A percentile compares a stretch with the other conserved stretches of the same genome.
These are phyloP conservation scores for Chloebia gouldiae DNA, from an alignment of 2,113 vertebrate species.

Conservation along the genomic window DNA sequence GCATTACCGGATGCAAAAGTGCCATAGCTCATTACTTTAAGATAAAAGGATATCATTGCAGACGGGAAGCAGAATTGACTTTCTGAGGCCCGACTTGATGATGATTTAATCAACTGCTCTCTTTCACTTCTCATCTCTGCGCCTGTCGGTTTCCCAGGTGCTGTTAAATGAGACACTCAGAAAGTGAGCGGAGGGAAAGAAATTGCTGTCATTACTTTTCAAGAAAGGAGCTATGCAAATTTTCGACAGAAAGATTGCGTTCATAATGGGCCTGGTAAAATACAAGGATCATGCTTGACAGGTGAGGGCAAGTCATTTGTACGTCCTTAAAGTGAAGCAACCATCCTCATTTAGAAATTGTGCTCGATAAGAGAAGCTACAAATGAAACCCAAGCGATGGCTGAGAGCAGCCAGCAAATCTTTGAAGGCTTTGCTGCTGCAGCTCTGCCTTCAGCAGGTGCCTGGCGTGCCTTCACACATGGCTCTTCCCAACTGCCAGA, in stretches of 20 bases:
- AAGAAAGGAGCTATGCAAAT: conserved; percentile 97
- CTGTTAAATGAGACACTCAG: conserved; percentile 95
- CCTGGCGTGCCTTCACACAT: conserved; percentile 17
- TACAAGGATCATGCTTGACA: conserved; percentile 89
- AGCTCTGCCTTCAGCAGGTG: conserved; percentile 51
- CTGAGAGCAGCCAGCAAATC: background rate
- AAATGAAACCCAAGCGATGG: conserved; percentile 69
- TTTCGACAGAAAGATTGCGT: conserved; percentile 88
- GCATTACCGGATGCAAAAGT: conserved; percentile 98
- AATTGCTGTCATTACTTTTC: conserved; percentile 96
- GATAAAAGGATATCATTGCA: conserved; percentile 99
- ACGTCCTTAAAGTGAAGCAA: conserved; percentile 81
- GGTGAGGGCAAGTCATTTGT: conserved; percentile 87
- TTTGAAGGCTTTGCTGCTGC: conserved; percentile 15
- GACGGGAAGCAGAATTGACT: conserved; percentile 99
- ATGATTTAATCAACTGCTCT: conserved; percentile 99
- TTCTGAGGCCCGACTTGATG: conserved; percentile 96
- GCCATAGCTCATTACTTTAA: conserved; percentile 99
- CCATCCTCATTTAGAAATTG: conserved; percentile 77
- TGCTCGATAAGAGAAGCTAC: conserved; percentile 72
- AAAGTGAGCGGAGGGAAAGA: conserved; percentile 84
- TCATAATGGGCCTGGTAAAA: conserved; percentile 92
- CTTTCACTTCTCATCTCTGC: conserved; percentile 97
- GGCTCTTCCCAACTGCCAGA: conserved; percentile 37
- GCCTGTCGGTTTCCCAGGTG: conserved; percentile 98